Evolutionary conservation across 2,113 vertebrate genomes (phyloP).

Genomic region (Limnothrissa miodon): DNA sequence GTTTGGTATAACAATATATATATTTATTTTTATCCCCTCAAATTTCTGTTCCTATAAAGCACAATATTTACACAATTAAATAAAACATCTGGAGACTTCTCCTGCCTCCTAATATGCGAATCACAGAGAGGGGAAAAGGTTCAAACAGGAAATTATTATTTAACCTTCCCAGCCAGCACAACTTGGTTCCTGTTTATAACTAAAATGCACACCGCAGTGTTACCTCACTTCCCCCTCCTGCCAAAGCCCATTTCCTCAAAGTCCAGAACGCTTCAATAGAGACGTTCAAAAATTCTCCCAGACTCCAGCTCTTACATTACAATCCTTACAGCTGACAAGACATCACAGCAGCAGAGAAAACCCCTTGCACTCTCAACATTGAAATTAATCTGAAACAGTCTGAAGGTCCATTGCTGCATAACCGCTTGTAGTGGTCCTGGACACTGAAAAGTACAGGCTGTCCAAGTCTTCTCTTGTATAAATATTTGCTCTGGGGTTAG

Average conservation of each 20-base stretch:
- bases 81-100: neutral
- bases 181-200: constrained; percentile 36
- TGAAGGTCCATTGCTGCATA: neutral
- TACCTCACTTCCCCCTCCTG: constrained; percentile 40
- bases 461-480: constrained; percentile 34
- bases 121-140: neutral
- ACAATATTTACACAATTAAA: neutral
- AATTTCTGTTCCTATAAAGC: neutral
- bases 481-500: constrained; percentile 38
- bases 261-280: constrained; percentile 17
- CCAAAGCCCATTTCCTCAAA: constrained; percentile 34
- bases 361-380: neutral
- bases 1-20: neutral
- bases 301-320: neutral
- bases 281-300: neutral
- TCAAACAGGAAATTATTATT: constrained; percentile 24
- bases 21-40: neutral
- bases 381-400: neutral
- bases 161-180: constrained; percentile 21
- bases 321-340: neutral
- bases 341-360: neutral
- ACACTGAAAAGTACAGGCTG: constrained; percentile 7
- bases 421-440: neutral
- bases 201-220: constrained; percentile 22
- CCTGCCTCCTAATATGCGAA: constrained; percentile 5